Evolutionary conservation across 2,888 invertebrate species (phyloP), one percentile per base, ranked within the genome.

Genomic region (Sinopyrophorus schimmeli): DNA sequence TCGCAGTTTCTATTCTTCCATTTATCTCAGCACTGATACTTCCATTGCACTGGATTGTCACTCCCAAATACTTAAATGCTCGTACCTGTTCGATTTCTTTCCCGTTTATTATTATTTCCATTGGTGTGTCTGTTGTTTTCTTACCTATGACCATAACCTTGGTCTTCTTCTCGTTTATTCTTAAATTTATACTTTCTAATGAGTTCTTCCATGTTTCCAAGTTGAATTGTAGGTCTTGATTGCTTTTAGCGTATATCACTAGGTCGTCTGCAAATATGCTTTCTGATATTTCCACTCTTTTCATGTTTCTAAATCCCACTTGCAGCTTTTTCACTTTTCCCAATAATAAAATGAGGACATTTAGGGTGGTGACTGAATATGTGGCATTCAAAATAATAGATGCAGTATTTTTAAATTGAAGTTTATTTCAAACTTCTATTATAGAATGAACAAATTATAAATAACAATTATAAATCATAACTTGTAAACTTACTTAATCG

Each of bases 121-220:
- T n/a, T n/a, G n/a, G n/a, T n/a, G n/a, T n/a, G n/a, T n/a, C n/a
- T n/a, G n/a, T n/a, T n/a, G n/a, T n/a, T n/a, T n/a, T n/a, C n/a
- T n/a, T n/a, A 1, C n/a, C 24, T n/a, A 16, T 38, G 3, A 26
- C 11, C 27, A 38, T 38, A 6, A 38, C 9, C 7, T 38, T 38
- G 3, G 26, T 1, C 5, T 17, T 21, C n/a, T 12, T 35, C 20
- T 23, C 4, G n/a, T n/a, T 26, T 26, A 10, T 26, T 26, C 5
- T 26, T 9, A 35, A n/a, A n/a, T n/a, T n/a, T 35, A 2, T n/a
- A 5, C 9, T 9, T 1, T 11, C 11, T 35, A 10, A 7, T 4
- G 3, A 35, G 14, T 21, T 10, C 10, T 21, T 18, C 23, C 23
- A 21, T 4, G 12, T 23, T 1, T 12, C 14, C 12, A 26, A n/a